Base-by-base conservation (phyloP, 2,797 vertebrate species). In the Staurois parvus region DNA sequence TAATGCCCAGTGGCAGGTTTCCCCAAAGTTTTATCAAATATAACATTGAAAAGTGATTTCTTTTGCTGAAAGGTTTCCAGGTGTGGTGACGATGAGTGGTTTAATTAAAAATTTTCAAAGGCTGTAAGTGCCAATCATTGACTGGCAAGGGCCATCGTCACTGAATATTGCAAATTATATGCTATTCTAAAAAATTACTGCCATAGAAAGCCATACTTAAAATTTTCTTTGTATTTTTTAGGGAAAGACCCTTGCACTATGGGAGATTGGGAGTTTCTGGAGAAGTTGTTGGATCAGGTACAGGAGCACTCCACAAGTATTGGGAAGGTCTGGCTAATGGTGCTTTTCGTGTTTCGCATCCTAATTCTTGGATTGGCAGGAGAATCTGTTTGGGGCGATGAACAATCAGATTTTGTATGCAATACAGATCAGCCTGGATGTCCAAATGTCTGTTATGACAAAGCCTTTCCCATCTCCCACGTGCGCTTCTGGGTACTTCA, bases 331-430 rank as follows among this genome's bases (percentile, higher is more conserved):
- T 99, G 98, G 98, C 95, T 99, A 89, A 98, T 97, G 0, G 96
- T 99, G 78, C 95, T 99, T 32, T 99, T 99, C 76, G 95, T 99
- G 87, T 99, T 99, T 92, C 95, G 98, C 66, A 98, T 99, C 91
- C 94, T 99, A 90, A 96, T 99, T 87, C 94, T 99, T 67, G 93
- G 94, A 45, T 90, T 96, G 0, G 97, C 95, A 0, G 97, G 97
- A 0, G 97, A 99, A 89, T 97, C 94, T 0, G 98, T 99, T 12
- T 99, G 98, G 98, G 96, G 97, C 0, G 98, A 99, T 0, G 97
- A 99, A 91, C 97, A 99, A 91, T 97, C 97, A 0, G 97, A 97
- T 85, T 99, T 99, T 0, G 91, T 96, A 45, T 99, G 98, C 85
- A 99, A 99, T 93, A 99, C 97, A 0, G 91, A 93, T 76, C 97